phyloP scores from a whole-genome alignment of 2,888 invertebrate species.

The Pseudococcus jackbeardsleyi region DNA sequence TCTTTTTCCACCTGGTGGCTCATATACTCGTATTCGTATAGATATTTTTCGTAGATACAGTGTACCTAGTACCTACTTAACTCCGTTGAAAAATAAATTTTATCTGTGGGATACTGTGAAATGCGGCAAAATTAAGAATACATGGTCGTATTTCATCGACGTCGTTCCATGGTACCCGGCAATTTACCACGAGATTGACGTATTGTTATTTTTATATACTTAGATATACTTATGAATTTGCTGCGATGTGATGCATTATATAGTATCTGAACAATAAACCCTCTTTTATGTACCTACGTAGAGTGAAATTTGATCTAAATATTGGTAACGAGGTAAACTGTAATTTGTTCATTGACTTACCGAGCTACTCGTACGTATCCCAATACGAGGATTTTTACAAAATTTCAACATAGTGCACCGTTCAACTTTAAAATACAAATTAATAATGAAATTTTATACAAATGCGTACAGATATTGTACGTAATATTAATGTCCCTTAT shows the following conservation, averaged over 20 bases:
- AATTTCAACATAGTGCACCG: conserved; percentile 21
- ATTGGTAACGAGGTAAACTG: neutral
- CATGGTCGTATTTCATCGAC: neutral
- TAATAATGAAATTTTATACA: neutral
- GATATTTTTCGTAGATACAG: neutral
- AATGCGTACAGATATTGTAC: neutral
- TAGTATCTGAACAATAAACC: neutral
- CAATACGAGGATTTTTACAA: conserved; percentile 23
- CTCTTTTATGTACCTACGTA: neutral
- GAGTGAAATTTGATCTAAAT: neutral
- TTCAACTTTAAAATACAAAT: neutral
- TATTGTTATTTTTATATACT: neutral
- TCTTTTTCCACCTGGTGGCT: conserved; percentile 1
- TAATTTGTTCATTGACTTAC: neutral
- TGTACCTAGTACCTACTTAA: neutral
- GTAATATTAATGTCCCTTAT: conserved; percentile 4
- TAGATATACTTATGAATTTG: neutral
- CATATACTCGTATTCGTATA: neutral
- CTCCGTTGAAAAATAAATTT: conserved; percentile 30
- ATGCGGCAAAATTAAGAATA: conserved; percentile 4
- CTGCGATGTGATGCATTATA: neutral
- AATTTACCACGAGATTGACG: neutral
- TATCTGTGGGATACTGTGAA: conserved; percentile 30
- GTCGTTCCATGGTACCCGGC: neutral
- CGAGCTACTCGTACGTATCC: neutral